Base-by-base conservation (phyloP, 2,113 vertebrate species). In the Microtus oregoni region DNA sequence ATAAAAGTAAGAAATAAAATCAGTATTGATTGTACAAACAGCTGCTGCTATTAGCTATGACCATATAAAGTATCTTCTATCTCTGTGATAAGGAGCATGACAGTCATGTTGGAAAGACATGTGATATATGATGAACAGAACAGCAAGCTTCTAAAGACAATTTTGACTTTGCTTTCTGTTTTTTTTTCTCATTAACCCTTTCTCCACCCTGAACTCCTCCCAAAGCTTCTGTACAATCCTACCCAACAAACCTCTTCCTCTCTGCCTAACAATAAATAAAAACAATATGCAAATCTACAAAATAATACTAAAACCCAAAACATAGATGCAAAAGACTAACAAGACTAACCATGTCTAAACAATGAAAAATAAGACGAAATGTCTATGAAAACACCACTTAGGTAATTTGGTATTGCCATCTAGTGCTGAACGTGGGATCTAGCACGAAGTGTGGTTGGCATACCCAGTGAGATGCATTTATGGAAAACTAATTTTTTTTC, bases 1-100 rank as follows among this genome's bases (percentile, higher is more conserved):
- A 87, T 67, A 91, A 55, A 86, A 32, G 5, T 47, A 92, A 90
- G 41, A 38, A 89, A 86, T 88, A 73, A 65, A 58, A 92, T 50
- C 68, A 30, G 70, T 38, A n/a, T 50, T 70, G 28, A 15, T 88
- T 95, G 67, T 17, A 52, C 83, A 94, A 65, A 63, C 3, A 68
- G 41, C 14, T 55, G 78, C 91, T 73, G 35, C 41, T 32, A 35
- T 65, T 32, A 90, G 81, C 79, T 70, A 52, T 75, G 63, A 47
- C 0, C 24, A 90, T 4, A 14, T 2, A 0, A 32, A 44, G 89
- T 82, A 47, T 30, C 38, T 75, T 73, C 26, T 50, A 20, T 55
- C 44, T 91, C 17, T 88, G 58, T 88, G 61, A 65, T 32, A 20
- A 77, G 19, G 61, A 13, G 32, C 44, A 86, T 52, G 44, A 10